Base-by-base conservation (phyloP, 92 coral and sea anemone species). In the Actinostola sp. region DNA sequence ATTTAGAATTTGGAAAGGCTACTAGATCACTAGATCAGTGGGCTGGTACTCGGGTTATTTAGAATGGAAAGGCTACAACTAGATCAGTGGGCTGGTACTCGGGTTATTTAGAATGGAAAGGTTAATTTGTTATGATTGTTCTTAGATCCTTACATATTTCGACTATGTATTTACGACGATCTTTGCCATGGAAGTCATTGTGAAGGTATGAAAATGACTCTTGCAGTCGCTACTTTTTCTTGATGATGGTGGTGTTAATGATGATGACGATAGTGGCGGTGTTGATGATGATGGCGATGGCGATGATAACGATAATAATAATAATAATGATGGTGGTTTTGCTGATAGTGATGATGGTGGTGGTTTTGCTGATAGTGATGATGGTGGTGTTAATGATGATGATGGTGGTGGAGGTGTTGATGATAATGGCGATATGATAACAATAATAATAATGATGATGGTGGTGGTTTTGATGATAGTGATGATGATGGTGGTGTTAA, bases 101-200 rank as follows among this genome's bases (percentile, higher is more conserved):
- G n/a, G n/a, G n/a, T n/a, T n/a, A n/a, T n/a, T n/a, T n/a, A n/a
- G n/a, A n/a, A n/a, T n/a, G n/a, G 17, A 1, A 17, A 29, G 15
- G 17, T 58, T 10, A 6, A 15, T 36, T 41, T 70, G 36, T 5
- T 34, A 3, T 8, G 28, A 48, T 57, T 78, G 30, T 1, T 69
- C 46, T 13, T 57, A 94, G 99, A 67, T 95, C 67, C 89, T 95
- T 58, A 86, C 78, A 1, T 92, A 95, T 74, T 92, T 91, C 55
- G 99, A 95, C 65, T 91, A 76, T 61, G 97, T 95, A 1, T 95
- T 95, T 61, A 95, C 99, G 39, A 88, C 99, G 49, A 84, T 95
- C 67, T 95, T 95, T 51, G 97, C 97, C 33, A 68, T 95, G 84
- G 99, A 95, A 64, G 99, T 95, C 19, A 3, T 83, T 25, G 92